Conservation (phyloP, 2,888 invertebrate species). For the Tipula vernalis region DNA sequence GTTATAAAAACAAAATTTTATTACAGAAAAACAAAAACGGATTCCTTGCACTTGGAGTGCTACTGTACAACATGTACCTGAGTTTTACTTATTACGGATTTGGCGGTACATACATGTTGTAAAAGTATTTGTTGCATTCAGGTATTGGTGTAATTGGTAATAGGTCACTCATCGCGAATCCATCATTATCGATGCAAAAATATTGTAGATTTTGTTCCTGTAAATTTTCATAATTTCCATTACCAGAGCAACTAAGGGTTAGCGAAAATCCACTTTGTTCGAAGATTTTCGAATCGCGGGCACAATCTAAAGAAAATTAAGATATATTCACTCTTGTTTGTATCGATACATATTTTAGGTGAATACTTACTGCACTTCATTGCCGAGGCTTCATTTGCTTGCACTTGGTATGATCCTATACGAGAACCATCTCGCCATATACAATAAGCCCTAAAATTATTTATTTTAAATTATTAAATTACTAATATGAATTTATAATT, state of each 20-base stretch:
- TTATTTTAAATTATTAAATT: background rate
- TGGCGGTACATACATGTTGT: background rate
- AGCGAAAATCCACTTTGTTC: conserved; percentile 38
- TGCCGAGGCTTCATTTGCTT: conserved; percentile 24
- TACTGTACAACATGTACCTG: background rate
- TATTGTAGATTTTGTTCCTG: conserved; percentile 39
- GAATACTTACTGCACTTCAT: conserved; percentile 46
- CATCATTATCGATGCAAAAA: conserved; percentile 50
- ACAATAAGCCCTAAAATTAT: conserved; percentile 41
- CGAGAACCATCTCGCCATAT: conserved; percentile 45
- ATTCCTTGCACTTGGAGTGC: background rate
- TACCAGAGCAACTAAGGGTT: conserved; percentile 38
- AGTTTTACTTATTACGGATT: background rate
- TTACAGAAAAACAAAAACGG: background rate
- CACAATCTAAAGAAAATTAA: conserved; percentile 39
- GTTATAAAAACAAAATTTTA: background rate
- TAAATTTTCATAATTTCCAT: conserved; percentile 45
- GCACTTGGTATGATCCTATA: conserved; percentile 41
- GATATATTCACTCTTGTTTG: background rate
- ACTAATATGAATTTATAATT: background rate
- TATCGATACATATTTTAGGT: background rate
- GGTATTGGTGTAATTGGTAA: background rate
- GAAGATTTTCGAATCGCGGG: conserved; percentile 44
- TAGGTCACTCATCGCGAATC: conserved; percentile 35
- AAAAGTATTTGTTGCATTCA: background rate